These are phyloP conservation scores for Lates japonicus DNA, from an alignment of 2,797 vertebrate genomes.

Conservation along the genomic window DNA sequence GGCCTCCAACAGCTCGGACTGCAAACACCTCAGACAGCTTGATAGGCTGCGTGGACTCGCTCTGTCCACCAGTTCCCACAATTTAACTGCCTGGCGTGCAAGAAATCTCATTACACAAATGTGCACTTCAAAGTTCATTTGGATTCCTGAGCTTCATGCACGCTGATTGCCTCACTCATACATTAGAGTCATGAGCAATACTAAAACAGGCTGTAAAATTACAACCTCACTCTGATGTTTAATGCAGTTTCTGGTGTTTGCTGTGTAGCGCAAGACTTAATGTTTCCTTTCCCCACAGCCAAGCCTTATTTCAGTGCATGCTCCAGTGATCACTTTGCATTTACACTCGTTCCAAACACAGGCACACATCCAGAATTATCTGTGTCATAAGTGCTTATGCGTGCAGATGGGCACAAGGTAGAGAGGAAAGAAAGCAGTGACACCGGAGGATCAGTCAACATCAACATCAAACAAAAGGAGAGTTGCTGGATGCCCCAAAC, in stretches of 20 bases:
- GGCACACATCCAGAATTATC: constrained; percentile 43
- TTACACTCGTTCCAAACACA: constrained; percentile 58
- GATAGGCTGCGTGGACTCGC: constrained; percentile 51
- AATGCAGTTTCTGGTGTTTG: constrained; percentile 78
- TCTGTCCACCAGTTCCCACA: constrained; percentile 74
- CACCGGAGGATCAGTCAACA: constrained; percentile 28
- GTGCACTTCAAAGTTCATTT: constrained; percentile 82
- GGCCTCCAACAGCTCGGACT: constrained; percentile 36
- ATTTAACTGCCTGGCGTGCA: constrained; percentile 73
- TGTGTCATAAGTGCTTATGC: constrained; percentile 31
- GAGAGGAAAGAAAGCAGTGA: constrained; percentile 9
- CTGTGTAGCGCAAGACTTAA: constrained; percentile 70
- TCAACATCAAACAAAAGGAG: constrained; percentile 45
- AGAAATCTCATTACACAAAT: constrained; percentile 76
- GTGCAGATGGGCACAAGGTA: constrained; percentile 29
- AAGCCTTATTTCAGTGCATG: constrained; percentile 70
- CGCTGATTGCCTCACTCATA: constrained; percentile 79
- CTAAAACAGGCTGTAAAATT: constrained; percentile 84
- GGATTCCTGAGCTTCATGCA: constrained; percentile 67
- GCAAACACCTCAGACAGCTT: constrained; percentile 66
- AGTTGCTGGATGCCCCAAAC: constrained; percentile 27
- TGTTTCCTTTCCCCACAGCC: constrained; percentile 78
- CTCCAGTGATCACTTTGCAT: constrained; percentile 71
- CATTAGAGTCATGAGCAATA: constrained; percentile 81
- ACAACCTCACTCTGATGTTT: constrained; percentile 78